Conservation (phyloP, 2,888 invertebrate genomes). For the Pantelozetes paolii region DNA sequence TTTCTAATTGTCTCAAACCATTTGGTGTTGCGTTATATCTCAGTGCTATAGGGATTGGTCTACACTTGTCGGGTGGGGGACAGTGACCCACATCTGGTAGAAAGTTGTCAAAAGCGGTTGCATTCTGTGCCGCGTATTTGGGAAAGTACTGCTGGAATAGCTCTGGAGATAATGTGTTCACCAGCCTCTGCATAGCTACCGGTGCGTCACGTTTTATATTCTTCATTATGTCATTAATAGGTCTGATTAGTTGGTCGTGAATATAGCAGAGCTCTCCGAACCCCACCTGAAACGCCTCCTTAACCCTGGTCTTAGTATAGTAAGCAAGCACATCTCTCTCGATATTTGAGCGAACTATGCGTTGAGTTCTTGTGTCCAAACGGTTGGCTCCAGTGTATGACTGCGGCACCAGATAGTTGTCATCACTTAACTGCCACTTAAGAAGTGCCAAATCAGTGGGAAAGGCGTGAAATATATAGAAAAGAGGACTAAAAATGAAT, state of each 20-base stretch:
- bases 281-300: constrained; percentile 12
- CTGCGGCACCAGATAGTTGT: constrained; percentile 6
- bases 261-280: constrained; percentile 22
- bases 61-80: neutral
- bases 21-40: neutral
- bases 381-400: neutral
- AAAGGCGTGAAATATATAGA: constrained; percentile 25
- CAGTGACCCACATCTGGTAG: constrained; percentile 7
- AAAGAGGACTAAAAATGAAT: neutral
- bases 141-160: neutral
- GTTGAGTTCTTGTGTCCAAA: neutral
- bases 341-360: neutral
- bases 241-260: constrained; percentile 4
- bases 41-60: neutral
- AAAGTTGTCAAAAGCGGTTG: neutral
- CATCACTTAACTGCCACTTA: constrained; percentile 9
- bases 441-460: neutral
- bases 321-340: neutral
- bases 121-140: neutral
- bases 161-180: neutral
- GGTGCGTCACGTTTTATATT: neutral
- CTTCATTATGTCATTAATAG: neutral
- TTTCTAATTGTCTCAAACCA: constrained; percentile 6
- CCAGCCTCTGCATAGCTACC: neutral
- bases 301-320: neutral